A percentile compares a stretch with the other conserved stretches of the same genome.
phyloP scores from a whole-genome alignment of 2,113 vertebrate species.

The Orientallactaga bullata region DNA sequence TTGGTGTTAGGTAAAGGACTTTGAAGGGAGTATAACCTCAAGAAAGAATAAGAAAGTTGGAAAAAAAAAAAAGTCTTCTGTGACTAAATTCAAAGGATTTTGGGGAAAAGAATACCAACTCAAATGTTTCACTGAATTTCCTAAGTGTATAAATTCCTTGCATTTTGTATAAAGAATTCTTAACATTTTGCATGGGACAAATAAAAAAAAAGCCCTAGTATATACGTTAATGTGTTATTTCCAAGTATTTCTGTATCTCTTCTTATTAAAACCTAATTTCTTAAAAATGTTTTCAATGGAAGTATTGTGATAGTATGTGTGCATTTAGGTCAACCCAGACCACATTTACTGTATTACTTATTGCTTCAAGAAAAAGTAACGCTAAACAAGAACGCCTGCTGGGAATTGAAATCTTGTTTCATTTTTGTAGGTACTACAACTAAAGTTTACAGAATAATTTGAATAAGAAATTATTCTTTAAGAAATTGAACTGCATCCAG shows the following conservation, averaged over 20 bases:
- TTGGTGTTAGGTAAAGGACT: not conserved
- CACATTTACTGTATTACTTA: not conserved
- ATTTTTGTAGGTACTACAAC: not conserved
- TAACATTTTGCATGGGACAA: not conserved
- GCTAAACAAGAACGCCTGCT: not conserved
- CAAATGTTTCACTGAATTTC: not conserved
- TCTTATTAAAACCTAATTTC: not conserved
- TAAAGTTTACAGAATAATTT: constrained; percentile 32
- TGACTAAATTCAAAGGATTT: not conserved
- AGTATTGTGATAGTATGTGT: not conserved
- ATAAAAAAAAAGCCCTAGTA: not conserved
- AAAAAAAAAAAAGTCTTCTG: not conserved
- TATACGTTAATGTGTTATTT: not conserved
- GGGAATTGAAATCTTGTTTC: constrained; percentile 8
- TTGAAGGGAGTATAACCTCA: not conserved
- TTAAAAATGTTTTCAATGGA: not conserved
- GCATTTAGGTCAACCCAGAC: not conserved
- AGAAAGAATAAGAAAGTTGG: not conserved
- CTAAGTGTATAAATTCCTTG: not conserved
- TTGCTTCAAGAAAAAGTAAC: constrained; percentile 31
- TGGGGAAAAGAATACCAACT: not conserved
- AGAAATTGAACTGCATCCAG: constrained; percentile 75
- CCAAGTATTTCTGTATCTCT: constrained; percentile 3
- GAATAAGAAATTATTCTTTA: constrained; percentile 60
- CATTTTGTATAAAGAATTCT: not conserved